These are phyloP conservation scores for Craseonycteris thonglongyai DNA, from an alignment of 2,113 vertebrate genomes.

Conservation along the genomic window DNA sequence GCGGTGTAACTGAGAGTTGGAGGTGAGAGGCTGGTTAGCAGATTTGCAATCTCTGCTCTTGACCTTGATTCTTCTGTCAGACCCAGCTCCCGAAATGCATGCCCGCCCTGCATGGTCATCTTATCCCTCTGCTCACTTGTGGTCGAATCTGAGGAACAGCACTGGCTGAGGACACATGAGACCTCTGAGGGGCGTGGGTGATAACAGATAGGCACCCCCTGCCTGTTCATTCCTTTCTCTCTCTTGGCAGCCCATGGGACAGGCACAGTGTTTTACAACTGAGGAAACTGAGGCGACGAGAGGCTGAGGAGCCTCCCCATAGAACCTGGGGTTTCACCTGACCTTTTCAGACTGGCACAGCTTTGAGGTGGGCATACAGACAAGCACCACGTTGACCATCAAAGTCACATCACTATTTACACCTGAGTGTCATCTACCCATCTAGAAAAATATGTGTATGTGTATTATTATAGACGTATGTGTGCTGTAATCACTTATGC, in stretches of 20 bases:
- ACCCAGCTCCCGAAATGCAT: background rate
- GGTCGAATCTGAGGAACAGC: background rate
- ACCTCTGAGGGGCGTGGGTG: background rate
- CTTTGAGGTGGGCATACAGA: background rate
- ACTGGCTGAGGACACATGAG: background rate
- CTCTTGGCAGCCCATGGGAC: fast-evolving
- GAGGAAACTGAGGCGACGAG: background rate
- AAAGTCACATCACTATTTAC: background rate
- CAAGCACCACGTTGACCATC: background rate
- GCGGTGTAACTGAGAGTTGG: fast-evolving
- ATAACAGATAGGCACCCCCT: fast-evolving
- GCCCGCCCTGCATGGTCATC: background rate
- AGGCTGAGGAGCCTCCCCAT: background rate
- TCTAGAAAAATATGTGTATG: background rate
- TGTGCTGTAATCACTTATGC: background rate
- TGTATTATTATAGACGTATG: background rate
- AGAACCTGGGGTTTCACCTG: background rate
- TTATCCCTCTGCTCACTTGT: background rate
- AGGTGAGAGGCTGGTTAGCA: background rate
- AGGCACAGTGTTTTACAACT: background rate
- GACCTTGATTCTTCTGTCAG: background rate
- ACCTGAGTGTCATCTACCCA: background rate
- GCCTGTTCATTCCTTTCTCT: background rate
- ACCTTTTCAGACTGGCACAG: background rate
- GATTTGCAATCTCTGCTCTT: background rate